phyloP scores from a whole-genome alignment of 2,888 invertebrate genomes.

The Cryptops parisi region DNA sequence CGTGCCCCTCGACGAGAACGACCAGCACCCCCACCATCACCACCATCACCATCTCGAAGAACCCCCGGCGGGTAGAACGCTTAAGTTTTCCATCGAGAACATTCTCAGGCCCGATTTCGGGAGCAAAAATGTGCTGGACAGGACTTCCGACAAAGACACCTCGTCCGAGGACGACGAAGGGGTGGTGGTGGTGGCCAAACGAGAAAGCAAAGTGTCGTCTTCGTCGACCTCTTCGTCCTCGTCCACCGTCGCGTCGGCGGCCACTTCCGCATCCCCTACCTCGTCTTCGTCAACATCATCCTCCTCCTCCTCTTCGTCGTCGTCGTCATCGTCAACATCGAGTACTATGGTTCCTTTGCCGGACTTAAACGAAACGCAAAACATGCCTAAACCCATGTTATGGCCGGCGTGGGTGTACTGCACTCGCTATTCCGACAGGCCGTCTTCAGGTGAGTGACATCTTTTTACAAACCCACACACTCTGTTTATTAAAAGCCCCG shows the following conservation, averaged over 20 bases:
- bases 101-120: slow-evolving; percentile 23
- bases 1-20: not conserved
- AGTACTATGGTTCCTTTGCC: not conserved
- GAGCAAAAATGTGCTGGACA: slow-evolving; percentile 10
- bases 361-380: not conserved
- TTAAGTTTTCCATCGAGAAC: slow-evolving; percentile 23
- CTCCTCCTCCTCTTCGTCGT: not conserved
- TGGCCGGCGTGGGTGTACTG: slow-evolving; percentile 39
- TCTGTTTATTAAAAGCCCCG: too few relatives aligned
- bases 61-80: slow-evolving; percentile 6
- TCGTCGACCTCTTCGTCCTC: too few relatives aligned
- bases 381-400: slow-evolving; percentile 11
- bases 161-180: not conserved
- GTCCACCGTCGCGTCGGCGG: not conserved
- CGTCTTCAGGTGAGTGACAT: slow-evolving; percentile 31
- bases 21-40: slow-evolving; percentile 2
- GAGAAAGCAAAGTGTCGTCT: not conserved
- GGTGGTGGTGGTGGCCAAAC: not conserved
- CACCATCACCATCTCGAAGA: not conserved
- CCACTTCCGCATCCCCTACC: not conserved
- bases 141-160: too few relatives aligned
- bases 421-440: slow-evolving; percentile 38
- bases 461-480: too few relatives aligned
- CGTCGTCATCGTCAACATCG: not conserved
- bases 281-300: not conserved